A percentile compares a stretch with the other conserved stretches of the same genome.
Conservation (phyloP, 2,888 invertebrate genomes). For the Tipula vernalis region DNA sequence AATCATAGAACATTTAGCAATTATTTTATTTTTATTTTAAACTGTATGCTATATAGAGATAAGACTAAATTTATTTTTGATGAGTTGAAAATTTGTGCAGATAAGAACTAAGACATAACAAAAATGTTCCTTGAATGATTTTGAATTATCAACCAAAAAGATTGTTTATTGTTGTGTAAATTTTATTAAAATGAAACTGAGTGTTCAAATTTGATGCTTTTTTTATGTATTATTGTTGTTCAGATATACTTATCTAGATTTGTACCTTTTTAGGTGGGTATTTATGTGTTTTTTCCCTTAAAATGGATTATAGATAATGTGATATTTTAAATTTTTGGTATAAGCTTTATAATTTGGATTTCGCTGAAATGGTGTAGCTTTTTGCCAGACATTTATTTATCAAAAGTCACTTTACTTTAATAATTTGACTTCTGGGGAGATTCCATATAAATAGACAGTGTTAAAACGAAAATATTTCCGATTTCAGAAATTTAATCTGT, state of each 20-base stretch:
- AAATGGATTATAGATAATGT: not conserved
- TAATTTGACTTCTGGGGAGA: too few species aligned
- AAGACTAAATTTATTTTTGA: not conserved
- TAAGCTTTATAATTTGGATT: too few species aligned
- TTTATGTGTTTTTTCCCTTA: not conserved
- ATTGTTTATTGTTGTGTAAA: not conserved
- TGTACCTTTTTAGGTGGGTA: not conserved
- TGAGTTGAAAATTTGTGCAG: not conserved
- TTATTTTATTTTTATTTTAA: not conserved
- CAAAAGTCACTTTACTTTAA: too few species aligned
- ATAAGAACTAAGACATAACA: not conserved
- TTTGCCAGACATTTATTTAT: too few species aligned
- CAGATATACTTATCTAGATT: not conserved
- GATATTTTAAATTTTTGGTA: not conserved
- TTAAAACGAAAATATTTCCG: too few species aligned
- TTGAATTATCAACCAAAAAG: not conserved
- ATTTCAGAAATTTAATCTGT: too few species aligned
- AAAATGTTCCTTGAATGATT: not conserved
- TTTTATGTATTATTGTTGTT: not conserved
- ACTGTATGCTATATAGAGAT: not conserved
- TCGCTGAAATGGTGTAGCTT: too few species aligned
- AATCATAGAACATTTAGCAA: conserved; percentile 4
- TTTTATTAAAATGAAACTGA: not conserved
- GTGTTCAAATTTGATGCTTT: not conserved
- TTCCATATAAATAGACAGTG: too few species aligned